Conservation (phyloP, 2,888 invertebrate genomes). For the Tanytarsus gracilentus region DNA sequence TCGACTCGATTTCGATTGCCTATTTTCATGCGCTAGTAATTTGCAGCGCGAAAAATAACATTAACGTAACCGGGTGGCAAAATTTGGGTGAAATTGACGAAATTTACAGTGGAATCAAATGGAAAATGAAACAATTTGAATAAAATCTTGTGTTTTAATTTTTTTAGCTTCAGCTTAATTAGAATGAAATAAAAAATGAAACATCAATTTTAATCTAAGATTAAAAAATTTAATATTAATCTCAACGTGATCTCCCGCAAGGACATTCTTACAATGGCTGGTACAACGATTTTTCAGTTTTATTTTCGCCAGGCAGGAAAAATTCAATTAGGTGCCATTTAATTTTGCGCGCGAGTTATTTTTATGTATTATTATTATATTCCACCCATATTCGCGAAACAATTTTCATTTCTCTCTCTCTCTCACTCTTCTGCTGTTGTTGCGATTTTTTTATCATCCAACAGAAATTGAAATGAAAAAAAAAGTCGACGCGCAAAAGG, state of each 20-base stretch:
- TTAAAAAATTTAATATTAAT: too few species aligned
- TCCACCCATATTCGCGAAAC: not conserved
- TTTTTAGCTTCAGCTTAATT: too few species aligned
- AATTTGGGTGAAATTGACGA: too few species aligned
- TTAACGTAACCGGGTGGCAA: too few species aligned
- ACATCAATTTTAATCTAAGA: too few species aligned
- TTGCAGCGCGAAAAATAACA: not conserved
- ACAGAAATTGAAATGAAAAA: not conserved
- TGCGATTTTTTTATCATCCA: constrained; percentile 6
- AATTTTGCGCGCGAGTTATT: constrained; percentile 24
- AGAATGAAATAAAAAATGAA: too few species aligned
- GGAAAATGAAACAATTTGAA: constrained; percentile 11
- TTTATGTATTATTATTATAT: constrained; percentile 11
- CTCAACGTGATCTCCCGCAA: too few species aligned
- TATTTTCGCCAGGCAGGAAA: not conserved
- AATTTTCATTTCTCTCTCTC: not conserved
- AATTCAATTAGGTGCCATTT: constrained; percentile 25
- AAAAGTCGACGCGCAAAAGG: constrained; percentile 6
- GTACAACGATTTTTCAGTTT: not conserved
- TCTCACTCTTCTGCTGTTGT: too few species aligned
- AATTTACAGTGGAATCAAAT: not conserved
- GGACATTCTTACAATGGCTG: constrained; percentile 14
- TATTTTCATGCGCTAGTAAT: constrained; percentile 19
- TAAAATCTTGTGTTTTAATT: constrained; percentile 8
- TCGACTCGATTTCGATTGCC: constrained; percentile 16